These are phyloP conservation scores for Phylloscopus collybita DNA, from an alignment of 2,797 vertebrate genomes.

Conservation along the genomic window DNA sequence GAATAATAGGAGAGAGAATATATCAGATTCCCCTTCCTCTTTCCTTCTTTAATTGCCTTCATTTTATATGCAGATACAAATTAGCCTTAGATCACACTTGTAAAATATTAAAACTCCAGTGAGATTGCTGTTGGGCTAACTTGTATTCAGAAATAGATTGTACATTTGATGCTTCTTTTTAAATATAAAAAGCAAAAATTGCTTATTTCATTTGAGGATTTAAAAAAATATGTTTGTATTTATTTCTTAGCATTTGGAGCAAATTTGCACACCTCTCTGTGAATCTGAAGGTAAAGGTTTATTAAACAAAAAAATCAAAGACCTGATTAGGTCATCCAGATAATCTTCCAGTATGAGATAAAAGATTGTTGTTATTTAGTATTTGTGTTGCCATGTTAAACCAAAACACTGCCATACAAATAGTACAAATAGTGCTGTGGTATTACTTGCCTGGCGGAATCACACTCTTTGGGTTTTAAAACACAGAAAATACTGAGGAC, in stretches of 20 bases:
- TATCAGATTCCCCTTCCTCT: slow-evolving; percentile 23
- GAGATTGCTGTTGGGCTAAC: neutral
- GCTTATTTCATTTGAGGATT: neutral
- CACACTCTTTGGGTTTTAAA: neutral
- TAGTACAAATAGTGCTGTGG: neutral
- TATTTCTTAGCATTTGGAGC: neutral
- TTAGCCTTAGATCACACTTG: slow-evolving; percentile 61
- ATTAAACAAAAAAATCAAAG: neutral
- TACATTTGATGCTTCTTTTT: neutral
- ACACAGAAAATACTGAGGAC: neutral
- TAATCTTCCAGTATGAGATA: neutral
- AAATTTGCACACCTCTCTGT: neutral
- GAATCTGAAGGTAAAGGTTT: neutral
- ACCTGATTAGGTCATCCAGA: neutral
- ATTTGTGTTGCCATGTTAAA: neutral
- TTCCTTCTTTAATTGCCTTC: slow-evolving; percentile 58
- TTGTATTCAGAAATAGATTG: neutral
- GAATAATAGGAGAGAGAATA: slow-evolving; percentile 9
- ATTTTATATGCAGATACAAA: slow-evolving; percentile 71
- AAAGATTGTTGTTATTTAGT: neutral
- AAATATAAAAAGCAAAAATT: neutral
- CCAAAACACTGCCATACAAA: neutral
- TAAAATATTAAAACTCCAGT: slow-evolving; percentile 57
- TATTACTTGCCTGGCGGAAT: neutral
- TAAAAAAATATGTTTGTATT: neutral